Base-by-base conservation (phyloP, 1,140 invertebrate genomes). In the Bombus confusus region DNA sequence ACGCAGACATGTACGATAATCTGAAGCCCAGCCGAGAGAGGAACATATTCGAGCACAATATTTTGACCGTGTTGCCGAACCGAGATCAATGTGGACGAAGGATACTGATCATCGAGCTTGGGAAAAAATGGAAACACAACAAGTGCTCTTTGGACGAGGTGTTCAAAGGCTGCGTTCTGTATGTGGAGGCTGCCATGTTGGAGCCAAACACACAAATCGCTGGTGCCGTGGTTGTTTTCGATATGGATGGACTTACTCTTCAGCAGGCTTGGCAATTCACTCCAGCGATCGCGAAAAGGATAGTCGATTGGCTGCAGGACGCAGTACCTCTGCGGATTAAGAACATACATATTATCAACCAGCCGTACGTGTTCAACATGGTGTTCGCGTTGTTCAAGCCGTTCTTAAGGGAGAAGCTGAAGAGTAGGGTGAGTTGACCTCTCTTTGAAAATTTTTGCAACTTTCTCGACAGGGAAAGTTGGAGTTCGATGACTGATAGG, bases 341-440 rank as follows among this genome's bases (percentile, higher is more conserved):
- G 95, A 97, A 97, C 73, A 96, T 98, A 71, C 98, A 98, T 91
- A 97, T 98, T 77, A 95, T 99, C 5, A 98, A 99, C 93, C 98
- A 98, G 93, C 98, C 98, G 0, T 97, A 97, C 88, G 96, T 98
- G 73, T 98, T 98, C 95, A 98, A 98, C 91, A 97, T 98, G 94
- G 97, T 99, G 3, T 98, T 98, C 93, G 96, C 97, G 18, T 95
- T 99, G 22, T 98, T 98, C 93, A 98, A 98, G 93, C 98, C 98
- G 12, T 98, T 99, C 94, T 94, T 99, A 1, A 96, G 96, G 66
- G 97, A 98, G 88, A 98, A 98, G 91, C 94, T 98, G 34, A 96
- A 96, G 75, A 96, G 93, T 68, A 96, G 97, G 73, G 95, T 96
- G 73, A 94, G 94, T 77, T 18, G 64, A 15, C 2, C 6, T 4